Conservation (phyloP, 2,888 invertebrate species). For the Steinernema carpocapsae region DNA sequence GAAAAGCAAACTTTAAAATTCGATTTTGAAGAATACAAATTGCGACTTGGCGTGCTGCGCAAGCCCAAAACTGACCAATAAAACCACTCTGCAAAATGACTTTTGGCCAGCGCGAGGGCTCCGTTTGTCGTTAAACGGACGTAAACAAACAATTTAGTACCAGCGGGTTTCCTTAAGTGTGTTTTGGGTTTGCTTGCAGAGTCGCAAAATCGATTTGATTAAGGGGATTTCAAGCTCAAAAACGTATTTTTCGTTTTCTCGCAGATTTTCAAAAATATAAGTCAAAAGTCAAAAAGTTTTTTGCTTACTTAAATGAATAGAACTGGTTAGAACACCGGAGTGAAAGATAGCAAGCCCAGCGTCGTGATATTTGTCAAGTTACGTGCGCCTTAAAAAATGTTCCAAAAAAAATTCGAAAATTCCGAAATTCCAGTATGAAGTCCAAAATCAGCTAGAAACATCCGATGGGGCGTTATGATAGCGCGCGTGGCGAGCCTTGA, state of each 20-base stretch:
- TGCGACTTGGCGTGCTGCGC: background rate
- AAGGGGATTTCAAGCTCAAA: background rate
- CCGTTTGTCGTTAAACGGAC: slow-evolving; percentile 1
- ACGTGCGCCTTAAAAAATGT: background rate
- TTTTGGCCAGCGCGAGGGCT: background rate
- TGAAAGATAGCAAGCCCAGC: background rate
- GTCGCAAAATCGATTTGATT: background rate
- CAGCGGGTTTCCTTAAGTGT: background rate
- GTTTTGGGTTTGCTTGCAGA: background rate
- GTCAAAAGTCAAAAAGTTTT: background rate
- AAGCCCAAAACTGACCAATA: background rate
- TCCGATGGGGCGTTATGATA: background rate
- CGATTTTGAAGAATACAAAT: background rate
- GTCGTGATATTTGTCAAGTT: background rate
- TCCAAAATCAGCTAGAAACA: background rate
- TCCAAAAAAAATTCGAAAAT: background rate
- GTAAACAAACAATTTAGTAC: slow-evolving; percentile 20
- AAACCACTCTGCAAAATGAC: background rate
- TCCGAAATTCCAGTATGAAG: background rate
- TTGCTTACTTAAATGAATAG: background rate
- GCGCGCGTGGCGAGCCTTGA: background rate
- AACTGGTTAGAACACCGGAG: background rate
- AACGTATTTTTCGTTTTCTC: too few species aligned
- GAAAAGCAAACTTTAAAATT: background rate
- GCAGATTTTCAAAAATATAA: too few species aligned